These are phyloP conservation scores for Xiphydria camelus DNA, from an alignment of 2,888 invertebrate genomes.

Conservation along the genomic window DNA sequence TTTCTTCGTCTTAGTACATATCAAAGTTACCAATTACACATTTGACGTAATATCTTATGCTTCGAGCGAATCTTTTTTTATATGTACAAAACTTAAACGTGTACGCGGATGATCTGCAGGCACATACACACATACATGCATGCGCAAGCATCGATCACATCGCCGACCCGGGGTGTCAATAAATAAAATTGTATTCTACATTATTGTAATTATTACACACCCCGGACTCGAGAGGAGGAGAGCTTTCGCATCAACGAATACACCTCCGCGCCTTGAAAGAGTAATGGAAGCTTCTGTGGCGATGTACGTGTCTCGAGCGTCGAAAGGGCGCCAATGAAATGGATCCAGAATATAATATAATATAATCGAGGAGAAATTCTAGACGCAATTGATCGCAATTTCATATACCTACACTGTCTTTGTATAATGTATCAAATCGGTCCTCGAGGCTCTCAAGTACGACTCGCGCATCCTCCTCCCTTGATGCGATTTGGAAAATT, in stretches of 20 bases:
- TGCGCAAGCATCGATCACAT: too few relatives aligned
- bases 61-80: conserved; percentile 28
- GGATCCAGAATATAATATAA: too few relatives aligned
- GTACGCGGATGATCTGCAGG: too few relatives aligned
- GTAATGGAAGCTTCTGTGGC: conserved; percentile 28
- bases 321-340: too few relatives aligned
- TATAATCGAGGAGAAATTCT: too few relatives aligned
- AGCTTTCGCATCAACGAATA: conserved; percentile 7
- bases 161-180: conserved; percentile 45
- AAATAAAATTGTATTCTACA: conserved; percentile 49
- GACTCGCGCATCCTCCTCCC: conserved; percentile 17
- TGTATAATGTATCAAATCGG: too few relatives aligned
- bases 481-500: conserved; percentile 46
- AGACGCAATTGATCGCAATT: too few relatives aligned
- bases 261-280: too few relatives aligned
- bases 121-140: conserved; percentile 31
- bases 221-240: conserved; percentile 40
- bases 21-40: conserved; percentile 17
- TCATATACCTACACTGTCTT: too few relatives aligned
- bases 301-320: conserved; percentile 35
- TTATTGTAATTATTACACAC: conserved; percentile 37
- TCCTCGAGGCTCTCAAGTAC: too few relatives aligned
- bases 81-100: conserved; percentile 40
- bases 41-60: conserved; percentile 34
- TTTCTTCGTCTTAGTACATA: background rate